Percentiles rank a stretch among this genome's conserved stretches.
phyloP scores from a whole-genome alignment of 2,113 vertebrate species.

The Tichodroma muraria region DNA sequence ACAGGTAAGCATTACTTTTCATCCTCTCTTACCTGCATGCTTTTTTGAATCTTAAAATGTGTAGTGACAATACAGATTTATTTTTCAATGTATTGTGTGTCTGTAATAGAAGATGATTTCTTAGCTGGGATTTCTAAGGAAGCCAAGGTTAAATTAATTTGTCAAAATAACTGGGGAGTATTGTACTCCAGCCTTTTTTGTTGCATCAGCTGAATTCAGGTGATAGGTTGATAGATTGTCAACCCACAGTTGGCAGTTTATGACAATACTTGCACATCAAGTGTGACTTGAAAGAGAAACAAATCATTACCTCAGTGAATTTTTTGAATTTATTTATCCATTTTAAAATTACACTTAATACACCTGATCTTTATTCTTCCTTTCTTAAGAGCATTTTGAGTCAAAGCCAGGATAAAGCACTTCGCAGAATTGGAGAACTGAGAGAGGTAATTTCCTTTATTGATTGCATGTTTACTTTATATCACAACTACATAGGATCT shows the following conservation, averaged over 20 bases:
- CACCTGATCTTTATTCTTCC: neutral
- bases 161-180: neutral
- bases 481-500: neutral
- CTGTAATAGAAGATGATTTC: neutral
- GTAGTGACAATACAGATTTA: neutral
- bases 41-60: neutral
- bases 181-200: neutral
- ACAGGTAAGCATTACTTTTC: conserved; percentile 74
- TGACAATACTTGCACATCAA: neutral
- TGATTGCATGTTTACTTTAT: neutral
- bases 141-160: neutral
- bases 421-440: conserved; percentile 92
- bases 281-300: neutral
- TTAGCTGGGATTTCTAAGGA: neutral
- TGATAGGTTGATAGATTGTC: neutral
- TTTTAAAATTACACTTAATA: neutral
- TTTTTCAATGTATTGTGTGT: neutral
- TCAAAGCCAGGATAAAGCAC: conserved; percentile 95
- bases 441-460: conserved; percentile 78
- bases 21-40: neutral
- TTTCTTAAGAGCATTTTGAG: conserved; percentile 84
- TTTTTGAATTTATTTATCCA: neutral
- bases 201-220: neutral
- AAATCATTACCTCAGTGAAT: neutral
- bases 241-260: neutral